A percentile compares a stretch with the other conserved stretches of the same genome.
phyloP scores from a whole-genome alignment of 1,140 invertebrate species.

The Phortica variegata region DNA sequence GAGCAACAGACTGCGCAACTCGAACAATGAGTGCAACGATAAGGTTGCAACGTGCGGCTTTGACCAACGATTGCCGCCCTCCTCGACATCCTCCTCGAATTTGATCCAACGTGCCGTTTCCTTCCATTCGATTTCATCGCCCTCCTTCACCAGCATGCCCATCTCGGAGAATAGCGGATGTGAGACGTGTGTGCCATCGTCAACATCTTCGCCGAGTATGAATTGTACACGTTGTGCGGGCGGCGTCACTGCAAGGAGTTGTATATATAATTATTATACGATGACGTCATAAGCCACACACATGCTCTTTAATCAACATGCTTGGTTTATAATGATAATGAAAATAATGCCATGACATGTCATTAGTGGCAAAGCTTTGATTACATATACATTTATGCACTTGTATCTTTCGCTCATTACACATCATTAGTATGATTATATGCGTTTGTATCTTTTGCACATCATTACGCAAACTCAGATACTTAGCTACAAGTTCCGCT shows the following conservation, averaged over 20 bases:
- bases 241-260: conserved; percentile 80
- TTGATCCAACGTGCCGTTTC: conserved; percentile 97
- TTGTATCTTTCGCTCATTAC: conserved; percentile 1
- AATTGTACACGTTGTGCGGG: conserved; percentile 92
- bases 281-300: too few relatives aligned
- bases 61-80: conserved; percentile 91
- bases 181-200: conserved; percentile 79
- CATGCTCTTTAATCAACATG: too few relatives aligned
- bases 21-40: conserved; percentile 87
- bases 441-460: conserved; percentile 4
- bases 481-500: conserved; percentile 2
- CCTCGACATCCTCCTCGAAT: conserved; percentile 93
- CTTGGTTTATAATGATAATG: background rate
- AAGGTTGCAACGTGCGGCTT: conserved; percentile 93
- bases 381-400: conserved; percentile 6
- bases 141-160: conserved; percentile 85
- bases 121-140: conserved; percentile 92
- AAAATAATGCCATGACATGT: conserved; percentile 3
- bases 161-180: conserved; percentile 94
- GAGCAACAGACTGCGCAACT: conserved; percentile 80
- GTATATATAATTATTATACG: conserved; percentile 21
- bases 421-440: conserved; percentile 16
- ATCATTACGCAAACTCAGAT: background rate
- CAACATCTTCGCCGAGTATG: conserved; percentile 89
- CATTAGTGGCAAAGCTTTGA: too few relatives aligned